Evolutionary conservation across 2,113 vertebrate species (phyloP).

Genomic region (Siniperca chuatsi): DNA sequence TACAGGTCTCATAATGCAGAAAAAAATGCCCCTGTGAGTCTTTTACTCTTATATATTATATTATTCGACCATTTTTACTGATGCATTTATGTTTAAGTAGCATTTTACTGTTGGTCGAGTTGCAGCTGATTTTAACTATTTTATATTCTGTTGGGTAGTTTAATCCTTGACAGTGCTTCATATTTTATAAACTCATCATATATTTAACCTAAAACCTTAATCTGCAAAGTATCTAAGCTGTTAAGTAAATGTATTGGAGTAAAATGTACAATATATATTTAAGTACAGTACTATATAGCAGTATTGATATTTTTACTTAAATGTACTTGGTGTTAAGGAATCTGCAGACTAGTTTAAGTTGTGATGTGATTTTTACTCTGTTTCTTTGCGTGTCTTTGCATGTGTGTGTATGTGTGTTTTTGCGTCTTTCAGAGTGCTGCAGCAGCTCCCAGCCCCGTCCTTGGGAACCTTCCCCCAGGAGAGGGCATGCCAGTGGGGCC

Average conservation of each 20-base stretch:
- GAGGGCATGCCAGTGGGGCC: constrained; percentile 98
- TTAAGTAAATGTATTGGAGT: background rate
- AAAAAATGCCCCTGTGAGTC: background rate
- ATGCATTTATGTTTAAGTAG: background rate
- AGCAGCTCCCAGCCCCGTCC: constrained; percentile 95
- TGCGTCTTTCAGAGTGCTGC: constrained; percentile 92
- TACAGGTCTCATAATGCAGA: background rate
- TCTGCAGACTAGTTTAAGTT: constrained; percentile 6
- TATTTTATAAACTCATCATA: background rate
- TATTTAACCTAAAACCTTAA: background rate
- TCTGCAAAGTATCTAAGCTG: background rate
- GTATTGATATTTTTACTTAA: too few relatives aligned
- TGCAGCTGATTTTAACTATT: background rate
- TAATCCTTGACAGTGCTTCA: background rate
- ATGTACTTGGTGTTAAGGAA: background rate
- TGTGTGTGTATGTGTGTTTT: constrained; percentile 34
- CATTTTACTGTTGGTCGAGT: background rate
- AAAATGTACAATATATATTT: background rate
- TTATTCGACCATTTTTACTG: background rate
- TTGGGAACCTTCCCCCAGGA: constrained; percentile 97
- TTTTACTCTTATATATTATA: background rate
- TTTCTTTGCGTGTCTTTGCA: constrained; percentile 14
- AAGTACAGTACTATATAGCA: too few relatives aligned
- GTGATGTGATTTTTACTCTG: background rate
- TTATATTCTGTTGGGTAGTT: background rate